These are phyloP conservation scores for Polydrusus pterygomalis DNA, from an alignment of 2,888 invertebrate species.

Conservation along the genomic window DNA sequence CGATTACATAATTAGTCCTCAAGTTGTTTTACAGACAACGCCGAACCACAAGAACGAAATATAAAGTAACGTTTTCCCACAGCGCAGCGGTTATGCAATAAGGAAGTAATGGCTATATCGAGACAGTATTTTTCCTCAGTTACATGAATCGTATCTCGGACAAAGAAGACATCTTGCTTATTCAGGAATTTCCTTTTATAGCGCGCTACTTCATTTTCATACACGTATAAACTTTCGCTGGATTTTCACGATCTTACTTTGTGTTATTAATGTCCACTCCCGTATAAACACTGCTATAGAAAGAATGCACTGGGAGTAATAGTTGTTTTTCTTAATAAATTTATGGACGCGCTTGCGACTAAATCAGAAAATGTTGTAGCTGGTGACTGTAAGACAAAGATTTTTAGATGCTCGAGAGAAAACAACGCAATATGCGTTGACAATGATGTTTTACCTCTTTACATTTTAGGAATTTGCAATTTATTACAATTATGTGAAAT, in stretches of 20 bases:
- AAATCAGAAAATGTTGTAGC: constrained; percentile 42
- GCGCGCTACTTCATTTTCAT: constrained; percentile 44
- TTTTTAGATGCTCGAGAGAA: constrained; percentile 15
- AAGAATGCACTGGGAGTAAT: constrained; percentile 45
- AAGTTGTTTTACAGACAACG: constrained; percentile 26
- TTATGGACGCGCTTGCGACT: constrained; percentile 36
- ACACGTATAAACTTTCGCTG: constrained; percentile 42
- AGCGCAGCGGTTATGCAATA: constrained; percentile 37
- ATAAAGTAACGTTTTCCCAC: constrained; percentile 42
- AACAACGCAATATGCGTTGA: constrained; percentile 14
- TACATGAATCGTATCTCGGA: constrained; percentile 40
- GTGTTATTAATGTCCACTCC: constrained; percentile 40
- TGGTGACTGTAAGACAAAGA: constrained; percentile 30
- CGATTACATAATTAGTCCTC: constrained; percentile 24
- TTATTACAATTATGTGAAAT: not conserved
- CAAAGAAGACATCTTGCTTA: constrained; percentile 50
- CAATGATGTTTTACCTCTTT: constrained; percentile 22
- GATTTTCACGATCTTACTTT: constrained; percentile 43
- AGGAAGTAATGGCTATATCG: constrained; percentile 45
- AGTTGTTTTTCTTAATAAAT: constrained; percentile 45
- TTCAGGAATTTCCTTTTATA: constrained; percentile 44
- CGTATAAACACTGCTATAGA: constrained; percentile 40
- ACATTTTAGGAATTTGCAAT: not conserved
- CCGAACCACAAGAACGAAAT: constrained; percentile 29
- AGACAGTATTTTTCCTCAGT: constrained; percentile 43